Conservation (phyloP, 2,797 vertebrate species). For the Dromococcyx pavoninus region DNA sequence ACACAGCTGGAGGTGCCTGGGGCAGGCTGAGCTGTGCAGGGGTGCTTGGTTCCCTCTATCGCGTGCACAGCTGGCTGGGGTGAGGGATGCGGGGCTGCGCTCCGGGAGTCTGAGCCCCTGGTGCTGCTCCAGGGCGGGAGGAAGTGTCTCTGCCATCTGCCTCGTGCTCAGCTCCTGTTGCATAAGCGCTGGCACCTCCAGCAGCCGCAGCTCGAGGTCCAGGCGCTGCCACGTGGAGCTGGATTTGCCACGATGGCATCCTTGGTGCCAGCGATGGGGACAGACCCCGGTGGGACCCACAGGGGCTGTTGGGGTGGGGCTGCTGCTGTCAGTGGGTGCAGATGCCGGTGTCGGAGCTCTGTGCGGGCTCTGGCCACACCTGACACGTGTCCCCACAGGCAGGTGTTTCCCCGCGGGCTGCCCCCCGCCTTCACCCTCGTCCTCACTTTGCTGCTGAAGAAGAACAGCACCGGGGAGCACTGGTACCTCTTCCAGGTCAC, state of each 20-base stretch:
- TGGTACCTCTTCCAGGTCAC: slow-evolving; percentile 93
- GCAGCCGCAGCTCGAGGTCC: not conserved
- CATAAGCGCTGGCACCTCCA: not conserved
- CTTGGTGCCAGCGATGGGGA: fast-evolving
- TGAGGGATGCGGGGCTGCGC: not conserved
- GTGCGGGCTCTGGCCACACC: fast-evolving
- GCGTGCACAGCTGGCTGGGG: fast-evolving
- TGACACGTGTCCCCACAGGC: slow-evolving; percentile 69
- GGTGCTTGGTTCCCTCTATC: not conserved
- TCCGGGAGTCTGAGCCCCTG: not conserved
- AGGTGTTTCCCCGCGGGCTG: slow-evolving; percentile 88
- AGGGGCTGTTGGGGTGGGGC: not conserved
- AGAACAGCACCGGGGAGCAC: slow-evolving; percentile 83
- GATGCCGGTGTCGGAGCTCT: fast-evolving
- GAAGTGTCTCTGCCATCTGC: not conserved
- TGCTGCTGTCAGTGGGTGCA: not conserved
- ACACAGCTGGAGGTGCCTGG: fast-evolving
- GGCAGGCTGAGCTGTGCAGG: not conserved
- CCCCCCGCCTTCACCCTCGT: slow-evolving; percentile 89
- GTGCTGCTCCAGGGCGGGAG: not conserved
- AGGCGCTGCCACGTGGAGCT: not conserved
- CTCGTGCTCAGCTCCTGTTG: not conserved
- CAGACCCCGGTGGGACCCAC: fast-evolving
- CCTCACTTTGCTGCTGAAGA: slow-evolving; percentile 91
- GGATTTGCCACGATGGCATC: not conserved